These are phyloP conservation scores for Oxyura jamaicensis DNA, from an alignment of 2,113 vertebrate genomes.

Conservation along the genomic window DNA sequence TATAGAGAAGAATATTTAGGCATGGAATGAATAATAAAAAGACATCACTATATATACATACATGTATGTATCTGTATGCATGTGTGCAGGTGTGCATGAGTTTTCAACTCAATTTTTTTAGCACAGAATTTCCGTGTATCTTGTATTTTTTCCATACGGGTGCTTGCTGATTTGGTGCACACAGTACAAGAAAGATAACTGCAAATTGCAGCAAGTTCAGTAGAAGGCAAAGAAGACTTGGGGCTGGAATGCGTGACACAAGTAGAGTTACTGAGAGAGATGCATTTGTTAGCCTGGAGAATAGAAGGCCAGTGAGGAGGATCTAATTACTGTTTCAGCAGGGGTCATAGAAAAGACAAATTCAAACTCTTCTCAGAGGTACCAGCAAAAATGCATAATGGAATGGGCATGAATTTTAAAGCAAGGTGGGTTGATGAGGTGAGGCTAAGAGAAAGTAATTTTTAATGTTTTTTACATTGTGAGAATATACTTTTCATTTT, in stretches of 20 bases:
- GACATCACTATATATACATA: not conserved
- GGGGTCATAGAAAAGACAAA: not conserved
- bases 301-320: not conserved
- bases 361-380: not conserved
- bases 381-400: not conserved
- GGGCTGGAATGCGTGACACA: not conserved
- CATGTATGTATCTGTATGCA: not conserved
- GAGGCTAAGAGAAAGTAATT: accelerated
- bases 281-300: not conserved
- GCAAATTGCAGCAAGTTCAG: not conserved
- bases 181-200: not conserved
- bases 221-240: not conserved
- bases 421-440: not conserved
- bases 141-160: not conserved
- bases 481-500: not conserved
- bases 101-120: not conserved
- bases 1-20: not conserved
- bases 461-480: not conserved
- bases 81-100: not conserved
- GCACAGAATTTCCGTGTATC: not conserved
- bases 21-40: not conserved
- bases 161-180: not conserved
- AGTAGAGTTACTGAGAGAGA: not conserved
- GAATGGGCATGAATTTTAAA: not conserved
- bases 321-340: not conserved